Evolutionary conservation across 2,113 vertebrate genomes (phyloP).

Genomic region (Xiphias gladius): DNA sequence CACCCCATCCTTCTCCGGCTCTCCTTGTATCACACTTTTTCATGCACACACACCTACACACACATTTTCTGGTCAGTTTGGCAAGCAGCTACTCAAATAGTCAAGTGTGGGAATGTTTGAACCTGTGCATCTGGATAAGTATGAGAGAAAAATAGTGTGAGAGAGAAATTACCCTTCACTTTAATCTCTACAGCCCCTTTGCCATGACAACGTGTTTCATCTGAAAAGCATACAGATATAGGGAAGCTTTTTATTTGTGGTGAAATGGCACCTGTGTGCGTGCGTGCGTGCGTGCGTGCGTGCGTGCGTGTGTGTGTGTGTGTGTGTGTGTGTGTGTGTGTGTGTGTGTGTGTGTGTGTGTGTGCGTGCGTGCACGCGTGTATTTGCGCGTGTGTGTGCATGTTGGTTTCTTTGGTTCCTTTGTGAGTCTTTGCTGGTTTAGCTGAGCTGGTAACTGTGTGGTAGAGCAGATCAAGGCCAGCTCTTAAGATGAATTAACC

Average conservation of each 20-base stretch:
- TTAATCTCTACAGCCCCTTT: neutral
- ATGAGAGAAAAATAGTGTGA: constrained; percentile 38
- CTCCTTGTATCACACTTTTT: constrained; percentile 16
- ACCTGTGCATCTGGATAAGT: constrained; percentile 6
- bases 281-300: no score
- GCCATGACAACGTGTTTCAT: neutral
- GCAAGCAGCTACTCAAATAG: constrained; percentile 22
- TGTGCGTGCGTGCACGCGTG: no score
- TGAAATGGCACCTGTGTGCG: neutral
- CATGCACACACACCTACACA: neutral
- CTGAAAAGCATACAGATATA: neutral
- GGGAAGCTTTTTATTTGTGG: neutral
- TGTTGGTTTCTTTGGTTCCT: constrained; percentile 16
- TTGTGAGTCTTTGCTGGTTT: constrained; percentile 8
- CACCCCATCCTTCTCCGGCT: constrained; percentile 67
- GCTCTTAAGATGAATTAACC: constrained; percentile 56
- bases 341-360: neutral
- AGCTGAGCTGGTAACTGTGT: constrained; percentile 53
- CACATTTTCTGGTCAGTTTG: constrained; percentile 18
- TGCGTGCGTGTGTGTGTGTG: neutral
- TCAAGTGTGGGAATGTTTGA: constrained; percentile 43
- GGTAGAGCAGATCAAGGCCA: constrained; percentile 65
- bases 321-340: neutral
- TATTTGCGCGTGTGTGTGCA: neutral
- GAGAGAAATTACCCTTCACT: constrained; percentile 39